Percentiles rank a stretch among this genome's conserved stretches.
These are phyloP conservation scores for Cheiracanthium punctorium DNA, from an alignment of 2,888 invertebrate genomes.

Conservation along the genomic window DNA sequence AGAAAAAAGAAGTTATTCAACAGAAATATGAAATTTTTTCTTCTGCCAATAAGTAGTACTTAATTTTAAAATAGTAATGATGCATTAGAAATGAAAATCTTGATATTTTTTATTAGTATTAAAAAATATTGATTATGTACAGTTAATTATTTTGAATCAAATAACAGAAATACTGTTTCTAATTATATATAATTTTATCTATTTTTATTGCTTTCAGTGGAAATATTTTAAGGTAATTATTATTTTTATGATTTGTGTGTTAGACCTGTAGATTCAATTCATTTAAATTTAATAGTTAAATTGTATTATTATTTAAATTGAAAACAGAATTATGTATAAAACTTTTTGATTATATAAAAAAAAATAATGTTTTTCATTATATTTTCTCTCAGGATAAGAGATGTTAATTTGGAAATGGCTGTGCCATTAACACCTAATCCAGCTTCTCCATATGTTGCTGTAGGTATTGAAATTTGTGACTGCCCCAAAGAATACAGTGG, in stretches of 20 bases:
- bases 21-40: too few relatives aligned
- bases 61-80: too few relatives aligned
- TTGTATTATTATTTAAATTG: too few relatives aligned
- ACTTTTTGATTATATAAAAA: not conserved
- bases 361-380: not conserved
- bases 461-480: conserved; percentile 89
- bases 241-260: not conserved
- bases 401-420: conserved; percentile 89
- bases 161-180: too few relatives aligned
- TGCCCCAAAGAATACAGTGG: conserved; percentile 89
- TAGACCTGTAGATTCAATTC: not conserved
- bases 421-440: conserved; percentile 77
- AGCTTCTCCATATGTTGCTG: conserved; percentile 81
- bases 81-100: too few relatives aligned
- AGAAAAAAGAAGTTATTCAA: too few relatives aligned
- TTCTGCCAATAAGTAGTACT: too few relatives aligned
- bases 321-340: too few relatives aligned
- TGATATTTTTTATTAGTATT: too few relatives aligned
- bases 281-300: too few relatives aligned
- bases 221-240: conserved; percentile 52
- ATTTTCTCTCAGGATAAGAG: conserved; percentile 80
- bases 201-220: conserved; percentile 37
- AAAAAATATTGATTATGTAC: too few relatives aligned
- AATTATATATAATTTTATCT: not conserved
- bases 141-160: too few relatives aligned